Base-by-base conservation (phyloP, 2,113 vertebrate genomes). In the Labrus mixtus region DNA sequence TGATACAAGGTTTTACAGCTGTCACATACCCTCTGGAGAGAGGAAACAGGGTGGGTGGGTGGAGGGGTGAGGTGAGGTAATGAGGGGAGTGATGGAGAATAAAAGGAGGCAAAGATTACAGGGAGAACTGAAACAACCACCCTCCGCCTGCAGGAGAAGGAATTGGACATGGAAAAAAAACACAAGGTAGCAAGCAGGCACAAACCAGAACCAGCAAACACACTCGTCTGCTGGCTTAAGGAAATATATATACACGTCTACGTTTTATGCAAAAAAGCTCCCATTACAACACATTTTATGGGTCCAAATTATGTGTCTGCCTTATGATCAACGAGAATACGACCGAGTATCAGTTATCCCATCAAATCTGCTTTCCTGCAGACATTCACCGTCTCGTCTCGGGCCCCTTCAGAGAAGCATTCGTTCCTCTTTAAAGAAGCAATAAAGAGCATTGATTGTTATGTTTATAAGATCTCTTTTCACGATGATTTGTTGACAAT, bases 1-100 rank as follows among this genome's bases (percentile, higher is more conserved):
- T 73, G 87, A 91, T 90, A 92, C 86, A 87, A 90, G 93, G 80
- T 88, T 92, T 93, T 93, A 91, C 92, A 93, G 90, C 91, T 92
- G 92, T 93, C 92, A 90, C 73, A 56, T 60, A 75, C 76, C 72
- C 84, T 88, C 83, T 71, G 78, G 82, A 86, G 81, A 80, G 89
- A 81, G 86, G 86, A 76, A 60, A 71, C 45, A 10, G 68, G 19
- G 63, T 51, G 45, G n/a, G 63, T 29, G 2, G 29, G 29, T 29
- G 29, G 29, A 29, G 57, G 41, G 69, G 29, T 77, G 81, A 74
- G 77, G 78, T 33, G 69, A 56, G 60, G 70, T 64, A 71, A 64
- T 8, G 60, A 68, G 43, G 63, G 68, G 54, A 83, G 73, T 17
- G 55, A 81, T 25, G 43, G 67, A 85, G 76, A 84, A 82, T 55